A percentile compares a stretch with the other conserved stretches of the same genome.
These are phyloP conservation scores for Chydorus sphaericus DNA, from an alignment of 2,888 invertebrate genomes.

Conservation along the genomic window DNA sequence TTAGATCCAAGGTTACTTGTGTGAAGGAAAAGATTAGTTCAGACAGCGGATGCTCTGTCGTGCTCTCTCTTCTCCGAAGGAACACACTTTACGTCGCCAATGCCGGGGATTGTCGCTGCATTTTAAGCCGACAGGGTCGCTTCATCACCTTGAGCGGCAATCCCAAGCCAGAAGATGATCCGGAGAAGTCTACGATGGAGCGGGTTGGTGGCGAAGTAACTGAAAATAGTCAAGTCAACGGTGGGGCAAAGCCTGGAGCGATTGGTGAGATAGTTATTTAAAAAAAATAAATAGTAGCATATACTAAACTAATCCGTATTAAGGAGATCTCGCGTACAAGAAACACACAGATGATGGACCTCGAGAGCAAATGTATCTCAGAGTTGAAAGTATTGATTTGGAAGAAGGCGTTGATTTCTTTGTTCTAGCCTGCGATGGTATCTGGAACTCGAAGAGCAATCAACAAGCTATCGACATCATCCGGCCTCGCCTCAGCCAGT, in stretches of 20 bases:
- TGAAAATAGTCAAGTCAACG: slow-evolving; percentile 83
- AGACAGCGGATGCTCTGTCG: slow-evolving; percentile 94
- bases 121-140: slow-evolving; percentile 63
- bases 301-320: neutral
- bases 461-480: slow-evolving; percentile 90
- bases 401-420: slow-evolving; percentile 75
- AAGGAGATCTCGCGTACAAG: slow-evolving; percentile 90
- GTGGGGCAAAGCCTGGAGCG: slow-evolving; percentile 90
- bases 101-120: slow-evolving; percentile 78
- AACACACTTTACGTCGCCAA: slow-evolving; percentile 82
- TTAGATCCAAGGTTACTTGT: slow-evolving; percentile 35
- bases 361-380: slow-evolving; percentile 92
- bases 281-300: neutral
- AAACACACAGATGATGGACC: slow-evolving; percentile 58
- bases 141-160: slow-evolving; percentile 89
- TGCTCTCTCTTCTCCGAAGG: slow-evolving; percentile 69
- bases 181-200: slow-evolving; percentile 65
- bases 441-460: slow-evolving; percentile 96
- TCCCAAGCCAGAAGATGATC: slow-evolving; percentile 91
- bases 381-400: slow-evolving; percentile 60
- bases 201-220: slow-evolving; percentile 90
- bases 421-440: slow-evolving; percentile 87
- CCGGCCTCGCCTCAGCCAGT: slow-evolving; percentile 45
- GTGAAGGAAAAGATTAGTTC: slow-evolving; percentile 38
- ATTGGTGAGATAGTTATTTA: slow-evolving; percentile 39